phyloP scores from a whole-genome alignment of 2,888 invertebrate genomes.

The Plebejus melissa region DNA sequence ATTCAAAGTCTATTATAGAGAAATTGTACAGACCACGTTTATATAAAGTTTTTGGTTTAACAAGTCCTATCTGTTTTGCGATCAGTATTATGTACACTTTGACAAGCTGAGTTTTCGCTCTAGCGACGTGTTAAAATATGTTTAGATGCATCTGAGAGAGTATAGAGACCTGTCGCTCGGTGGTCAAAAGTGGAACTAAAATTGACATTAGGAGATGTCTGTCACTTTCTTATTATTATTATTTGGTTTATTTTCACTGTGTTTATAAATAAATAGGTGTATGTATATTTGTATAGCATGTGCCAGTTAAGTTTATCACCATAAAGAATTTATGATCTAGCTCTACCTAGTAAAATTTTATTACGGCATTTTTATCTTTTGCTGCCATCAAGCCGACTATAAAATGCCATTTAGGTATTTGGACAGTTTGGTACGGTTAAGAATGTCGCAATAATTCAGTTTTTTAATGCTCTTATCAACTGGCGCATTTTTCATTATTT shows the following conservation, averaged over 20 bases:
- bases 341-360: not conserved
- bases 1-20: conserved; percentile 31
- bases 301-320: conserved; percentile 17
- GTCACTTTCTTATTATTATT: not conserved
- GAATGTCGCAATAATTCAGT: not conserved
- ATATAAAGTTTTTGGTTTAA: conserved; percentile 26
- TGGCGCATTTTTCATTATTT: not conserved
- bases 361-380: not conserved
- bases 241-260: not conserved
- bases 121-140: not conserved
- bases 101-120: conserved; percentile 3
- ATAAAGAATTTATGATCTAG: not conserved
- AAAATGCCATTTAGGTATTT: not conserved
- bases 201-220: not conserved
- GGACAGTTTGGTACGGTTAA: not conserved
- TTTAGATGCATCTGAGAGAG: not conserved
- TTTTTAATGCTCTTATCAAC: not conserved
- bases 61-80: conserved; percentile 33
- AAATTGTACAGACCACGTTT: conserved; percentile 30
- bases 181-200: not conserved
- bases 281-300: conserved; percentile 11
- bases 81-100: conserved; percentile 35
- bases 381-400: not conserved
- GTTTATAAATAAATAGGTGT: not conserved
- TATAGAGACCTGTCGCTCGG: not conserved